These are phyloP conservation scores for Hetaerina americana DNA, from an alignment of 1,140 invertebrate species.

Conservation along the genomic window DNA sequence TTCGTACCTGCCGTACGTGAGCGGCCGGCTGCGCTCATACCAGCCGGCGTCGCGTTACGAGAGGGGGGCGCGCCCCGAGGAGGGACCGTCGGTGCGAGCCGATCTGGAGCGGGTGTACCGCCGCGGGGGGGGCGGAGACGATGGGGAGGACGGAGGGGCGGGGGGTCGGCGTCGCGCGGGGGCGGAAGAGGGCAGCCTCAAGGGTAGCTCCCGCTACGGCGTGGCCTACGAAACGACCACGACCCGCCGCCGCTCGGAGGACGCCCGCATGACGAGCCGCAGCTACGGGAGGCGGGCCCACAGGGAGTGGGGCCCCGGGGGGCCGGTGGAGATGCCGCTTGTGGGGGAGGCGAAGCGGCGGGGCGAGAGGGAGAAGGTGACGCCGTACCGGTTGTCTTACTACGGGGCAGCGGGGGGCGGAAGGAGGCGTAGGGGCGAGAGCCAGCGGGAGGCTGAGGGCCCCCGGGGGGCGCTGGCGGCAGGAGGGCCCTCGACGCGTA, in stretches of 20 bases:
- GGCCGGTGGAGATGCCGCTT: not conserved
- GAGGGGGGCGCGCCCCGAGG: not conserved
- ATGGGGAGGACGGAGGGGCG: not conserved
- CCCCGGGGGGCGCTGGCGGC: conserved; percentile 4
- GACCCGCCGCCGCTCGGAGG: not conserved
- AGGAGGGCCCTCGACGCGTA: conserved; percentile 24
- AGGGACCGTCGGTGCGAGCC: not conserved
- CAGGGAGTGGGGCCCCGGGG: not conserved
- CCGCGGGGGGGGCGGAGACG: not conserved
- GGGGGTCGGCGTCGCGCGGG: conserved; percentile 19
- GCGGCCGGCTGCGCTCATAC: conserved; percentile 1
- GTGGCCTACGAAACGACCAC: not conserved
- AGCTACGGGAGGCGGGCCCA: not conserved
- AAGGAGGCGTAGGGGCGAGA: not conserved
- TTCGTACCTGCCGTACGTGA: conserved; percentile 41
- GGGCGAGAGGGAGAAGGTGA: not conserved
- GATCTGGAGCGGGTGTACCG: not conserved
- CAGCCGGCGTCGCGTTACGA: not conserved
- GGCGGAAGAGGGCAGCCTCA: not conserved
- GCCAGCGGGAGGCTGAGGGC: not conserved
- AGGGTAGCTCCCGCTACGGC: not conserved
- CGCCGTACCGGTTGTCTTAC: not conserved
- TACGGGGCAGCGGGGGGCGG: no score
- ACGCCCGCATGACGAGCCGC: not conserved
- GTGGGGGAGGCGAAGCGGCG: no score